phyloP scores from a whole-genome alignment of 2,797 vertebrate species.

The Haliaeetus albicilla region DNA sequence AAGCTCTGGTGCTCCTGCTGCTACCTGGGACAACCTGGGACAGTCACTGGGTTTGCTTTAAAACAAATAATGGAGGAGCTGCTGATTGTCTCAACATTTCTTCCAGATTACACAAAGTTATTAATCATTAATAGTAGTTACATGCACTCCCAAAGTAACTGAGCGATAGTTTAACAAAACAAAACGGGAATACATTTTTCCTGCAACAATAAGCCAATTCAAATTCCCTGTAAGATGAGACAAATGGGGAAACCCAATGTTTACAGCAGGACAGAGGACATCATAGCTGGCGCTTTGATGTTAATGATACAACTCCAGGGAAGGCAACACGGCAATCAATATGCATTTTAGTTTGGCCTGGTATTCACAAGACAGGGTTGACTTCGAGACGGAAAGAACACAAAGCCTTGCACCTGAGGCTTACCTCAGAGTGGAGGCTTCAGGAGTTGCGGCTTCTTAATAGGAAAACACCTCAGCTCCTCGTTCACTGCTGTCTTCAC shows the following conservation, averaged over 20 bases:
- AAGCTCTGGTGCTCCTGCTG: background rate
- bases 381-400: background rate
- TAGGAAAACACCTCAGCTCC: background rate
- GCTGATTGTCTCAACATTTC: background rate
- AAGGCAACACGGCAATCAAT: background rate
- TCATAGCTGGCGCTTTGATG: background rate
- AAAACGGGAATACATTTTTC: background rate
- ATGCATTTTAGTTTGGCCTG: background rate
- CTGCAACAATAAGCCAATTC: background rate
- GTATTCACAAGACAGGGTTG: background rate
- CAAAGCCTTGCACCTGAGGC: background rate
- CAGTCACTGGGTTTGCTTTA: background rate
- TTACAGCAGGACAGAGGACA: background rate
- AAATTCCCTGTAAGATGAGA: background rate
- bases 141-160: background rate
- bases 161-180: background rate
- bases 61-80: background rate
- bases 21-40: background rate
- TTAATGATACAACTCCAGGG: background rate
- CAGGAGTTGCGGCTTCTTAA: background rate
- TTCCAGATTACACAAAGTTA: background rate
- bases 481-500: background rate
- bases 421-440: background rate
- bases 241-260: background rate
- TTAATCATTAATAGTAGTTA: background rate